Percentiles rank a stretch among this genome's conserved stretches.
phyloP scores from a whole-genome alignment of 1,140 invertebrate genomes.

The Aphaenogaster floridana region DNA sequence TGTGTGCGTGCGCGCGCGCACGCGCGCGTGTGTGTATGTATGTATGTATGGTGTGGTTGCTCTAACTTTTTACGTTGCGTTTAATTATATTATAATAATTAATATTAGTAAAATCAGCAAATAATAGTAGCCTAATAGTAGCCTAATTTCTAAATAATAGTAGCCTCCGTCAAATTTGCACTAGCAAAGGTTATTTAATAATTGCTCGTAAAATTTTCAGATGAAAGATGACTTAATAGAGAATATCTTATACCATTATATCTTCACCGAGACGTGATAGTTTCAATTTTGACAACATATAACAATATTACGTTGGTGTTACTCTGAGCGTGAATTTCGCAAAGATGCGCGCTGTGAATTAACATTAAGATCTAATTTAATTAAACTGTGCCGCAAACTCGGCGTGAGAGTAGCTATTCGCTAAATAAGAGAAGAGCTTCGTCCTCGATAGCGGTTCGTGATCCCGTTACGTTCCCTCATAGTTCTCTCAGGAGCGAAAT shows the following conservation, averaged over 20 bases:
- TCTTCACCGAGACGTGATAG: background rate
- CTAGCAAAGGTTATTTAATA: background rate
- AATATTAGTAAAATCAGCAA: background rate
- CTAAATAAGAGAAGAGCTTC: constrained; percentile 47
- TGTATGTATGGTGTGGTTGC: too few relatives aligned
- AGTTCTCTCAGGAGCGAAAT: constrained; percentile 27
- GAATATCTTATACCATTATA: constrained; percentile 6
- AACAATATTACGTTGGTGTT: constrained; percentile 33
- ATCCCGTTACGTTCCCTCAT: constrained; percentile 23
- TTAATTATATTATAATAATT: background rate
- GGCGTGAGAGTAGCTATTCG: constrained; percentile 41
- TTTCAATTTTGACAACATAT: constrained; percentile 32
- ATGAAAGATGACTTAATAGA: background rate
- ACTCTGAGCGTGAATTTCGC: constrained; percentile 46
- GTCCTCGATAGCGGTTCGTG: constrained; percentile 32
- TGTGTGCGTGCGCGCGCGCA: too few relatives aligned
- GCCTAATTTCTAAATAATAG: background rate
- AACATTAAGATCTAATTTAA: constrained; percentile 57
- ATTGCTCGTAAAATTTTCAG: background rate
- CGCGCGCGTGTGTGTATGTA: too few relatives aligned
- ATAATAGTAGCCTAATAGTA: too few relatives aligned
- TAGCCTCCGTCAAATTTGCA: background rate
- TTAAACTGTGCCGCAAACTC: constrained; percentile 56
- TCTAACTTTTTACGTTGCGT: background rate
- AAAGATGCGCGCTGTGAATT: constrained; percentile 49